Evolutionary conservation across 1,140 invertebrate species (phyloP).

Genomic region (Aphaenogaster floridana): DNA sequence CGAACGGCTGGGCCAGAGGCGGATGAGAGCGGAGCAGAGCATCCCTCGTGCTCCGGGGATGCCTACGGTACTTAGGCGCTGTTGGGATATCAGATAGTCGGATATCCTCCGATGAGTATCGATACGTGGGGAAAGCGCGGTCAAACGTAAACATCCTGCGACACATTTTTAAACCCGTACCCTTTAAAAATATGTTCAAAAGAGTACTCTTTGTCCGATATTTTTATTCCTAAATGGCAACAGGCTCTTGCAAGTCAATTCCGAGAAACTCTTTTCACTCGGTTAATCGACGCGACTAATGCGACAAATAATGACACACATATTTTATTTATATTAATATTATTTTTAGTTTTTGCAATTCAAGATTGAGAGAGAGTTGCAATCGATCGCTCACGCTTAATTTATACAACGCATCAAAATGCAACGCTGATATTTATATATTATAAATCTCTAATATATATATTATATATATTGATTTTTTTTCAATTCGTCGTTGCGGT

Average conservation of each 20-base stretch:
- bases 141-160: background rate
- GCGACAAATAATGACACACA: background rate
- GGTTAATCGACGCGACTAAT: background rate
- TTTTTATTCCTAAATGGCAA: background rate
- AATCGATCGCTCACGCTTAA: background rate
- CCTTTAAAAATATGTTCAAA: background rate
- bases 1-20: constrained; percentile 45
- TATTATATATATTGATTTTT: too few relatives aligned
- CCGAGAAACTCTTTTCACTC: background rate
- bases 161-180: background rate
- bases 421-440: too few relatives aligned
- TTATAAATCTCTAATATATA: too few relatives aligned
- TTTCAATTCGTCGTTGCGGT: background rate
- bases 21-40: background rate
- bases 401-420: too few relatives aligned
- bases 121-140: background rate
- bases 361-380: background rate
- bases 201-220: background rate
- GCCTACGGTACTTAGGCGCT: constrained; percentile 28
- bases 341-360: background rate
- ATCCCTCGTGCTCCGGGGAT: constrained; percentile 12
- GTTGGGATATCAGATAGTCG: constrained; percentile 15
- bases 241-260: background rate
- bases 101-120: background rate
- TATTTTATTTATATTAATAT: background rate